These are phyloP conservation scores for Phragmatobia fuliginosa DNA, from an alignment of 2,888 invertebrate genomes.

Conservation along the genomic window DNA sequence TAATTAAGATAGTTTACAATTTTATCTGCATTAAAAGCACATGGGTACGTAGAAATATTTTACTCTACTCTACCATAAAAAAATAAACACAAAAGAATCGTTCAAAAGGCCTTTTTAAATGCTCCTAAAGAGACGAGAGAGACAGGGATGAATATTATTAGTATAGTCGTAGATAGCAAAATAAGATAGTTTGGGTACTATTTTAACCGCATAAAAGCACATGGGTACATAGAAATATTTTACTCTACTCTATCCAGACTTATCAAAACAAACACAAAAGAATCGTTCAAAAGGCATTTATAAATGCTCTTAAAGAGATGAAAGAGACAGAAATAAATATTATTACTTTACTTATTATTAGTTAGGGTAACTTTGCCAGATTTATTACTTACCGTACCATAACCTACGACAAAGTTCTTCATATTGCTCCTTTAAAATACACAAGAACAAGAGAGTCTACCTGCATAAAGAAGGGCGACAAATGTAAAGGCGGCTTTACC, in stretches of 20 bases:
- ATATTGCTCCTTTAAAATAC: conserved; percentile 27
- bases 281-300: not conserved
- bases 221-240: too few relatives aligned
- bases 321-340: not conserved
- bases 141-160: not conserved
- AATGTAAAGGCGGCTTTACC: conserved; percentile 18
- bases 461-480: conserved; percentile 37
- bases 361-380: not conserved
- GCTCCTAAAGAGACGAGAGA: not conserved
- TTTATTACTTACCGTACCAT: conserved; percentile 17
- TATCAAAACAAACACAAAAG: not conserved
- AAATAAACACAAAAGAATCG: not conserved
- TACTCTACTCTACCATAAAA: too few relatives aligned
- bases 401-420: conserved; percentile 48
- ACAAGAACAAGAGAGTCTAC: conserved; percentile 37
- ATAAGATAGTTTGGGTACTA: too few relatives aligned
- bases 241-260: too few relatives aligned
- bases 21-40: too few relatives aligned
- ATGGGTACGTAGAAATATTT: too few relatives aligned
- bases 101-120: not conserved
- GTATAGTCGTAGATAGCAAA: too few relatives aligned
- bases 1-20: too few relatives aligned
- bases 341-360: not conserved
- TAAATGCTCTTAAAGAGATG: not conserved
- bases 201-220: too few relatives aligned